phyloP scores from a whole-genome alignment of 2,888 invertebrate genomes.

The Pristionchus mayeri region DNA sequence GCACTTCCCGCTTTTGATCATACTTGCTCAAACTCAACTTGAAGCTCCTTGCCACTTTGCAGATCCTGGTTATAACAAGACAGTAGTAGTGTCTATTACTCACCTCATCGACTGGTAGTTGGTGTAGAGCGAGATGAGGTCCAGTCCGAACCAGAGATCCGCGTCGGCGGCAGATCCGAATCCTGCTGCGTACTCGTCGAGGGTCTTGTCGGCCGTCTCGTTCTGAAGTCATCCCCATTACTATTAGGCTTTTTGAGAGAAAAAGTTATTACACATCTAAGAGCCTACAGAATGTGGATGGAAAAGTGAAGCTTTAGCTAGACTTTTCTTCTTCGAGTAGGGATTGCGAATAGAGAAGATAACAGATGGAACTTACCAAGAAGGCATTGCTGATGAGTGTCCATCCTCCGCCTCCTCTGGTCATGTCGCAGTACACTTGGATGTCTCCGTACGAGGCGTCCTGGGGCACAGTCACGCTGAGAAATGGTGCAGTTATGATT shows the following conservation, averaged over 20 bases:
- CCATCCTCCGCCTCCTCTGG: conserved; percentile 62
- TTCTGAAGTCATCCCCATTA: background rate
- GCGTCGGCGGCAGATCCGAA: conserved; percentile 59
- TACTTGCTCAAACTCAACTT: background rate
- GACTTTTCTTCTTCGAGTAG: background rate
- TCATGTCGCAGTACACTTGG: conserved; percentile 53
- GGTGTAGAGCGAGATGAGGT: conserved; percentile 62
- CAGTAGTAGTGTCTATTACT: too few relatives aligned
- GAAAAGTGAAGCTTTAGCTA: background rate
- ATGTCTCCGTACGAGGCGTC: conserved; percentile 19
- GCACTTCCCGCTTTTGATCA: background rate
- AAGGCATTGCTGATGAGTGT: conserved; percentile 61
- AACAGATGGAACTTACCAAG: background rate
- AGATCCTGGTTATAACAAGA: background rate
- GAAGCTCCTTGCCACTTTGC: background rate
- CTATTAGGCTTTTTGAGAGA: background rate
- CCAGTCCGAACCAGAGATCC: conserved; percentile 65
- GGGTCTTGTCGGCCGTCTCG: conserved; percentile 31
- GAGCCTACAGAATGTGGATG: background rate
- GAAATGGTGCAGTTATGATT: too few relatives aligned
- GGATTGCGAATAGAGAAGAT: background rate
- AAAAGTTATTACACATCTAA: too few relatives aligned
- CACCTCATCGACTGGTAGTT: conserved; percentile 57
- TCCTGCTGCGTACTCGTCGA: conserved; percentile 49
- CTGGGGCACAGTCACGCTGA: conserved; percentile 37